A percentile compares a stretch with the other conserved stretches of the same genome.
phyloP scores from a whole-genome alignment of 2,888 invertebrate species.

The Tetrapedia diversipes region DNA sequence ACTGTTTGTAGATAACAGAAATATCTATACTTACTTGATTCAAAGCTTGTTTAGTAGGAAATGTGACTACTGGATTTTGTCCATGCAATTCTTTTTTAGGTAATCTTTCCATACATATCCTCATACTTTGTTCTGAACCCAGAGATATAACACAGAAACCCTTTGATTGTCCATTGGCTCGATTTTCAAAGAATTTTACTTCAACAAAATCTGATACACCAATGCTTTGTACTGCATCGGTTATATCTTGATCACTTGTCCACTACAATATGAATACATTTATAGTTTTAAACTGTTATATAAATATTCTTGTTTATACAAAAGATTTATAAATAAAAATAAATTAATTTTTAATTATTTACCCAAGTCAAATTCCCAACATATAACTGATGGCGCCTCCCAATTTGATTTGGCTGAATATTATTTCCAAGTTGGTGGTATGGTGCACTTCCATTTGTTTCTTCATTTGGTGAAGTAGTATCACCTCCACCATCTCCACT shows the following conservation, averaged over 20 bases:
- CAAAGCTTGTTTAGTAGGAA: conserved; percentile 95
- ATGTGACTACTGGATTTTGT: conserved; percentile 96
- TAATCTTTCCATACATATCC: conserved; percentile 95
- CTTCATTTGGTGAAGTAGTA: conserved; percentile 86
- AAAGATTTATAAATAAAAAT: neutral
- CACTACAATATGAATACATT: conserved; percentile 87
- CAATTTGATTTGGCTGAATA: conserved; percentile 88
- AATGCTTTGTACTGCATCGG: conserved; percentile 93
- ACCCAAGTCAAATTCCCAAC: conserved; percentile 99
- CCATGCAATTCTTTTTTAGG: conserved; percentile 98
- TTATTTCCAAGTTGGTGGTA: conserved; percentile 89
- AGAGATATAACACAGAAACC: conserved; percentile 98
- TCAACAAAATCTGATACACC: conserved; percentile 98
- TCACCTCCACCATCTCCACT: conserved; percentile 84
- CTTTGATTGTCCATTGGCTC: conserved; percentile 99
- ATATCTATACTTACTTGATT: conserved; percentile 83
- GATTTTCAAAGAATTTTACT: conserved; percentile 99
- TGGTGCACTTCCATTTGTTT: conserved; percentile 88
- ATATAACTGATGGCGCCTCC: conserved; percentile 95
- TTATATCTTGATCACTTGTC: conserved; percentile 98
- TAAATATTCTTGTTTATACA: neutral
- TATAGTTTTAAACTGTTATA: neutral
- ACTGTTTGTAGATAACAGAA: neutral
- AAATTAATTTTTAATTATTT: conserved; percentile 66
- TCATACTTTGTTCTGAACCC: conserved; percentile 95